A percentile compares a stretch with the other conserved stretches of the same genome.
Conservation (phyloP, 2,113 vertebrate genomes). For the Vulpes ferrilata region DNA sequence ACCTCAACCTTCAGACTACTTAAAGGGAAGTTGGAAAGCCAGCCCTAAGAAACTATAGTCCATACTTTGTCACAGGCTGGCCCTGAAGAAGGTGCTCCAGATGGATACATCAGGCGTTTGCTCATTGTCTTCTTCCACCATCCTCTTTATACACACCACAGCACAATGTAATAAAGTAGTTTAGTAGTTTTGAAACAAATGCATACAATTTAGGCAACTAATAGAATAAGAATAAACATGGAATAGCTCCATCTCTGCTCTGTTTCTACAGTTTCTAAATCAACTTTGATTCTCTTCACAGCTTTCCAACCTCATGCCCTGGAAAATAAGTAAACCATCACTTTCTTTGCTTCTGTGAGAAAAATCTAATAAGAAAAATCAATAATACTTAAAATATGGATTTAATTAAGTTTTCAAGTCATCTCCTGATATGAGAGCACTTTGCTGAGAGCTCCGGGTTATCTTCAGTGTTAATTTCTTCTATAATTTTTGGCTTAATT, state of each 20-base stretch:
- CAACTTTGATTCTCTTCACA: conserved; percentile 28
- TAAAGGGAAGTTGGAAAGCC: not conserved
- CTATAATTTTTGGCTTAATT: not conserved
- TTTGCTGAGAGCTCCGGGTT: not conserved
- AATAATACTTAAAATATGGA: conserved; percentile 38
- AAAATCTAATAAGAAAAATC: conserved; percentile 72
- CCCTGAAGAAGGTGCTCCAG: not conserved
- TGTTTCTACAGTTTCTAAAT: not conserved
- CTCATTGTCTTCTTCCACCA: not conserved
- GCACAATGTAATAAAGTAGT: not conserved
- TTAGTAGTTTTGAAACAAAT: conserved; percentile 29
- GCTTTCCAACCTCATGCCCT: conserved; percentile 16
- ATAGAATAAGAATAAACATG: not conserved
- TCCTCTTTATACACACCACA: not conserved
- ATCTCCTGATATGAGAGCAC: not conserved
- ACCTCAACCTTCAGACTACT: not conserved
- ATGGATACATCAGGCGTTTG: not conserved
- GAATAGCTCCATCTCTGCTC: not conserved
- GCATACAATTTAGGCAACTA: not conserved
- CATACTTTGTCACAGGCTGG: not conserved
- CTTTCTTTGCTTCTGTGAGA: not conserved
- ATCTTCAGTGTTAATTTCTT: conserved; percentile 1
- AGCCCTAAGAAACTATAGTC: not conserved
- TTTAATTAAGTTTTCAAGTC: conserved; percentile 22
- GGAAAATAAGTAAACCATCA: conserved; percentile 25